Evolutionary conservation across 92 coral and sea anemone genomes (phyloP).

Genomic region (Phenganax stokvisi): DNA sequence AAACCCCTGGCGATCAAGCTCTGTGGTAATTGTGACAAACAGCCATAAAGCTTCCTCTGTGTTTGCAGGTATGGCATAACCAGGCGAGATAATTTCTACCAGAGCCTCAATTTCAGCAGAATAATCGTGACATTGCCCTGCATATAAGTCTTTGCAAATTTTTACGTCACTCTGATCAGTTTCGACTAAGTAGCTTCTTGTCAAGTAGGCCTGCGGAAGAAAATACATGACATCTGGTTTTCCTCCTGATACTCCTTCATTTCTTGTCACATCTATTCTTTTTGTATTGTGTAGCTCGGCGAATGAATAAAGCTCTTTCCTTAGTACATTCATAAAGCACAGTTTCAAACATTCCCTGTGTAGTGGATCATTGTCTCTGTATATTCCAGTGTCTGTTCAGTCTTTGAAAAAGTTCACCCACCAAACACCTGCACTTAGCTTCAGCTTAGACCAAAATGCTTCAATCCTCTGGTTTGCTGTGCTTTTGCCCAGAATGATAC

Average conservation of each 20-base stretch:
- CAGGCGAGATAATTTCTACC: too few relatives aligned
- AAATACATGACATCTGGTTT: slow-evolving; percentile 24
- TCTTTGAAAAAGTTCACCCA: slow-evolving; percentile 16
- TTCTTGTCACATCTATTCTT: slow-evolving; percentile 6
- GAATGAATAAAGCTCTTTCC: slow-evolving; percentile 19
- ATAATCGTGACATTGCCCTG: too few relatives aligned
- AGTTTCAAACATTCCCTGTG: neutral
- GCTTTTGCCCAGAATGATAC: slow-evolving; percentile 13
- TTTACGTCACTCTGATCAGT: slow-evolving; percentile 26
- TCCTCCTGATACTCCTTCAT: slow-evolving; percentile 16
- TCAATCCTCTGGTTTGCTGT: slow-evolving; percentile 27
- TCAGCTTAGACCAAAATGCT: slow-evolving; percentile 30
- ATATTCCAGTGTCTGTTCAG: neutral
- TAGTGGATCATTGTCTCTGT: neutral
- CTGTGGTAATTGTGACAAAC: too few relatives aligned
- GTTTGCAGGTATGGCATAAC: too few relatives aligned
- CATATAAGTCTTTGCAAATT: slow-evolving; percentile 36
- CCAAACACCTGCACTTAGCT: neutral
- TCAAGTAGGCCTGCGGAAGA: slow-evolving; percentile 17
- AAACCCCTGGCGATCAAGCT: too few relatives aligned
- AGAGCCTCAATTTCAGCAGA: too few relatives aligned
- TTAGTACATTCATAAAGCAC: neutral
- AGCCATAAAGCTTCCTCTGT: too few relatives aligned
- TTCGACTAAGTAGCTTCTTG: slow-evolving; percentile 34
- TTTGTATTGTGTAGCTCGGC: slow-evolving; percentile 21